Base-by-base conservation (phyloP, 2,888 invertebrate species). In the Drosophila mimica region DNA sequence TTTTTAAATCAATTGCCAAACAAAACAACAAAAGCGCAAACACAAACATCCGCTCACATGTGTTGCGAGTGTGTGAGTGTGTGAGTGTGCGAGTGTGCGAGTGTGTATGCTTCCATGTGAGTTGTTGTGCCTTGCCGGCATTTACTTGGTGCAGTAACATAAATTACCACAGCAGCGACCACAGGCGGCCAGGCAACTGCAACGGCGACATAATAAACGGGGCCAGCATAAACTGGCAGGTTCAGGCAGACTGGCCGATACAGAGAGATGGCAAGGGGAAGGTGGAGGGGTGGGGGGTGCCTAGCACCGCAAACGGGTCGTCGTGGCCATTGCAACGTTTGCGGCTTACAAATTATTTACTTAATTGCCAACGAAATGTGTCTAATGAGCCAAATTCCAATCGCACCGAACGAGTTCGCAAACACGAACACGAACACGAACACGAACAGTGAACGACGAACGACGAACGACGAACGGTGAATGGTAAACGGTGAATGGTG, bases 301-400 rank as follows among this genome's bases (percentile, higher is more conserved):
- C 43, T 46, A 31, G 52, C 40, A 76, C 82, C 75, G 78, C 82
- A 87, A 80, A 74, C 81, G 74, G 57, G 68, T 58, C 66, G 75
- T 62, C 72, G 70, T 60, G 79, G 74, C 74, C 79, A 82, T 74
- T 83, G 85, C 81, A 82, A 83, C 83, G 83, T 83, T 86, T 83
- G 88, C 72, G 88, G 85, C 85, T 80, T 88, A 83, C 90, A 89
- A 90, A 91, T 90, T 90, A 91, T 91, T 90, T 89, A 91, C 90
- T 91, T 91, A 91, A 90, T 90, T 89, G 87, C 86, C 86, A 88
- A 79, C 86, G 86, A 90, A 90, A 90, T 90, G 90, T 81, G 83
- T 84, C 83, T 89, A 91, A 90, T 90, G 90, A 91, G 91, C 89
- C 86, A 89, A 90, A 82, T 82, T 88, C 84, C 81, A 66, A 76